Conservation (phyloP, 2,888 invertebrate species). For the Timandra comae region DNA sequence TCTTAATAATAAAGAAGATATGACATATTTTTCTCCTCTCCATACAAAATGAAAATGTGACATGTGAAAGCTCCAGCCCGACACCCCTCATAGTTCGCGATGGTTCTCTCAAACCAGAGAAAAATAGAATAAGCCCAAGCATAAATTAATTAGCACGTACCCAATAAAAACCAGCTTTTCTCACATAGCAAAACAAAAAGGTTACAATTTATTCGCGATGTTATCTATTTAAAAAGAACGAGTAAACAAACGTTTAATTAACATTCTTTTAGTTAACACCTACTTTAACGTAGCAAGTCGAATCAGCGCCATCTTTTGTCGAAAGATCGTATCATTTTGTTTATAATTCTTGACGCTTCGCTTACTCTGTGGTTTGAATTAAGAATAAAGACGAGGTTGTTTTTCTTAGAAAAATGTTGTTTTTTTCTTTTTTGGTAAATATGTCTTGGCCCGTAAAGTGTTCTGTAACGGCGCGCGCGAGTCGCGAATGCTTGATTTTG, state of each 20-base stretch:
- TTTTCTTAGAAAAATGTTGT: constrained; percentile 19
- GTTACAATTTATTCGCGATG: too few species aligned
- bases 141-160: not conserved
- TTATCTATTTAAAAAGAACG: too few species aligned
- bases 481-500: constrained; percentile 30
- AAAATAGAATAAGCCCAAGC: too few species aligned
- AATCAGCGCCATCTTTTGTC: constrained; percentile 32
- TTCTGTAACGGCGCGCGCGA: constrained; percentile 34
- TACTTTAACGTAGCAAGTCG: not conserved
- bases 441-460: constrained; percentile 50
- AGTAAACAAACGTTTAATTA: constrained; percentile 3
- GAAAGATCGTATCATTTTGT: constrained; percentile 32
- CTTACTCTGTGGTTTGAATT: constrained; percentile 47
- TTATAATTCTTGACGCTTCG: constrained; percentile 40
- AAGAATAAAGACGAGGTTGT: constrained; percentile 38
- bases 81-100: too few species aligned
- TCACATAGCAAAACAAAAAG: constrained; percentile 2
- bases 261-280: constrained; percentile 5
- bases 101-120: too few species aligned
- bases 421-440: constrained; percentile 39
- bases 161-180: not conserved
- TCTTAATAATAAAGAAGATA: too few species aligned
- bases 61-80: too few species aligned
- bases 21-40: too few species aligned
- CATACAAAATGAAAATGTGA: too few species aligned